Evolutionary conservation across 2,888 invertebrate species (phyloP).

Genomic region (Autographa pulchrina): DNA sequence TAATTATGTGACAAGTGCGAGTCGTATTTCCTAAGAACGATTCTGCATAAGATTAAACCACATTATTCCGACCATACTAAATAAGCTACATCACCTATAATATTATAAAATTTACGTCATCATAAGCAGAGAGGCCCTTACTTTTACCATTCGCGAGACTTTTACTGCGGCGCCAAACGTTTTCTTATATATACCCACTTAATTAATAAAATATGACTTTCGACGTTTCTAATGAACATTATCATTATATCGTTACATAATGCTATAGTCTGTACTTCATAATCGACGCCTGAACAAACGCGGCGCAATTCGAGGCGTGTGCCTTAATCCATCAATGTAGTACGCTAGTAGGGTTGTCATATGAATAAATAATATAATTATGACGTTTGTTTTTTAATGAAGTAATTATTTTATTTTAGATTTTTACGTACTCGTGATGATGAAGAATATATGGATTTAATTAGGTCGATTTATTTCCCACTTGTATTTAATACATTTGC

Average conservation of each 20-base stretch:
- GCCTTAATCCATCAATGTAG: slow-evolving; percentile 62
- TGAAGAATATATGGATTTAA: too few species aligned
- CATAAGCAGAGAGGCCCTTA: background rate
- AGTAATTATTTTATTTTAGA: too few species aligned
- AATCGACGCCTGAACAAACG: slow-evolving; percentile 45
- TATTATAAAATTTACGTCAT: too few species aligned
- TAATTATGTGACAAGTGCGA: too few species aligned
- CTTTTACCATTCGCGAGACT: background rate
- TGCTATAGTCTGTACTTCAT: slow-evolving; percentile 40
- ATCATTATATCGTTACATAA: slow-evolving; percentile 51
- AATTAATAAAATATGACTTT: background rate
- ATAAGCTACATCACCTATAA: too few species aligned
- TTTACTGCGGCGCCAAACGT: background rate
- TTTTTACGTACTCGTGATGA: too few species aligned
- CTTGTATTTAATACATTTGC: too few species aligned
- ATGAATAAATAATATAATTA: background rate
- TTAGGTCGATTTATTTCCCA: too few species aligned
- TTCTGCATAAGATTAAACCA: too few species aligned
- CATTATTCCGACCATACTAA: too few species aligned
- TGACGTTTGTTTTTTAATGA: too few species aligned
- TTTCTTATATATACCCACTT: background rate
- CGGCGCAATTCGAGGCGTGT: slow-evolving; percentile 54
- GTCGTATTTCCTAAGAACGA: too few species aligned
- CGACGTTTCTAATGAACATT: slow-evolving; percentile 19
- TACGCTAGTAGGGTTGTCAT: slow-evolving; percentile 50